phyloP scores from a whole-genome alignment of 1,140 invertebrate species.

The Tetragonula clypearis region DNA sequence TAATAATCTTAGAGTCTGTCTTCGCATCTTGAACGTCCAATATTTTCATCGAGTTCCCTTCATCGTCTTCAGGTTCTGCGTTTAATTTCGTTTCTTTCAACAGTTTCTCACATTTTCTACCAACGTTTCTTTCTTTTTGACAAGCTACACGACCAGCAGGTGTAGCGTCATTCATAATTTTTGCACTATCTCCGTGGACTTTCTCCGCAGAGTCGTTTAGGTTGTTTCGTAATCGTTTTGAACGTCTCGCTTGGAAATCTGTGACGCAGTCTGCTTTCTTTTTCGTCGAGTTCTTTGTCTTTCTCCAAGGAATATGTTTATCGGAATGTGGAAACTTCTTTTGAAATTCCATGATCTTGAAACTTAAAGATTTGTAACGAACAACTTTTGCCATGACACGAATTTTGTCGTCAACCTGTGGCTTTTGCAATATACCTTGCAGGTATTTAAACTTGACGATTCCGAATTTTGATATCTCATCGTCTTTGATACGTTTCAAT shows the following conservation, averaged over 20 bases:
- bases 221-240: neutral
- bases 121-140: neutral
- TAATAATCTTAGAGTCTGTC: neutral
- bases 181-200: neutral
- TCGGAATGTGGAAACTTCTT: conserved; percentile 74
- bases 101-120: neutral
- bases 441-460: conserved; percentile 61
- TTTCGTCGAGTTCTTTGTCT: conserved; percentile 53
- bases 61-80: neutral
- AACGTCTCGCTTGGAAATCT: neutral
- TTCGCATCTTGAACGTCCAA: neutral
- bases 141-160: neutral
- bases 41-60: neutral
- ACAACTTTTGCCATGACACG: conserved; percentile 68
- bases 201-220: neutral
- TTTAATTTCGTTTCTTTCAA: neutral
- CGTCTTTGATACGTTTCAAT: conserved; percentile 73
- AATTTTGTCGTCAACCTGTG: conserved; percentile 38
- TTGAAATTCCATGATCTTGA: conserved; percentile 69
- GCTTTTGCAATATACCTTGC: conserved; percentile 66
- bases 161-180: too few species aligned
- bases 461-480: conserved; percentile 75
- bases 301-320: conserved; percentile 53
- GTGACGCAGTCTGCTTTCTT: conserved; percentile 28
- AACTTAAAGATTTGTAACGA: conserved; percentile 64